Evolutionary conservation across 2,888 invertebrate species (phyloP).

Genomic region (Cephus pygmeus): DNA sequence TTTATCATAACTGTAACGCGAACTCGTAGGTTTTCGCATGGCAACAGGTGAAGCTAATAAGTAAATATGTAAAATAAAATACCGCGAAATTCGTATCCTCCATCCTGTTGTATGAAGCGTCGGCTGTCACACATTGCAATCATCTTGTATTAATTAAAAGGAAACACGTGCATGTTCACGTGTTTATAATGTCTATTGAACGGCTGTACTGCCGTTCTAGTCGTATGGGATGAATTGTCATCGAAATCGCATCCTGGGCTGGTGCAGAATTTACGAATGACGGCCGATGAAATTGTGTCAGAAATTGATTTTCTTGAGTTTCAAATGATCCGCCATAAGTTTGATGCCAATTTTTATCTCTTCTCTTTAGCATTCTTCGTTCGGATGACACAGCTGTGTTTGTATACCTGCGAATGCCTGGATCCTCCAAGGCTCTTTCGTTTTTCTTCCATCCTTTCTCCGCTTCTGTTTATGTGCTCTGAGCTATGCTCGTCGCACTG

Average conservation of each 20-base stretch:
- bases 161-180: neutral
- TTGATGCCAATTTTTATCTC: neutral
- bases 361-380: neutral
- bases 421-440: neutral
- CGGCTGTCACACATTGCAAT: conserved; percentile 31
- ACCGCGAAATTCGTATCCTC: neutral
- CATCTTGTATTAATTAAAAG: neutral
- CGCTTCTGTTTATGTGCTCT: neutral
- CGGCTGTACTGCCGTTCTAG: neutral
- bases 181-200: neutral
- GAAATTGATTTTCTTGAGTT: neutral
- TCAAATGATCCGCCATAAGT: neutral
- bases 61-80: neutral
- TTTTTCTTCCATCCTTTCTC: neutral
- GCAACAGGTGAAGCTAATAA: neutral
- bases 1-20: neutral
- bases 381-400: neutral
- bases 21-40: neutral
- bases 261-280: conserved; percentile 28
- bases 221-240: neutral
- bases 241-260: conserved; percentile 20
- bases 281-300: conserved; percentile 10
- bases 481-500: neutral
- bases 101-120: neutral
- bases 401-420: neutral